Percentiles rank a stretch among this genome's conserved stretches.
These are phyloP conservation scores for Colletes collaris DNA, from an alignment of 2,888 invertebrate genomes.

Conservation along the genomic window DNA sequence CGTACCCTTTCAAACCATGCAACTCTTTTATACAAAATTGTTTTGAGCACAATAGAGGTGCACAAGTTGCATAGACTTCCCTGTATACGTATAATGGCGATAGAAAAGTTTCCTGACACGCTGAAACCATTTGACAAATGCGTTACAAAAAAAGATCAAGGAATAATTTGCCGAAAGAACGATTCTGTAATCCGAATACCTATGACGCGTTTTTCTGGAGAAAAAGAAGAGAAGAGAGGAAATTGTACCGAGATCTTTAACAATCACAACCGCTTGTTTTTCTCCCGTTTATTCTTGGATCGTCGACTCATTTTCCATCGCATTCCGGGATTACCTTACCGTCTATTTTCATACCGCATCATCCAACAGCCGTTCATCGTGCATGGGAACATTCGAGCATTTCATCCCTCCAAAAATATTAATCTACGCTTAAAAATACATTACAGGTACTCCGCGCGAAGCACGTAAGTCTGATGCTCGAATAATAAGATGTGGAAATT, in stretches of 20 bases:
- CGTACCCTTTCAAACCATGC: background rate
- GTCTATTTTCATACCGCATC: conserved; percentile 77
- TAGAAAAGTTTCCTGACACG: too few relatives aligned
- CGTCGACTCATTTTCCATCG: conserved; percentile 78
- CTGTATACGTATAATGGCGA: too few relatives aligned
- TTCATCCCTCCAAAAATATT: conserved; percentile 33
- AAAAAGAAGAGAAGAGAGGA: conserved; percentile 26
- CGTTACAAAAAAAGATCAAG: too few relatives aligned
- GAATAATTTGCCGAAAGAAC: background rate
- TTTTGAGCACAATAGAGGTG: too few relatives aligned
- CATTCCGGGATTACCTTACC: conserved; percentile 80
- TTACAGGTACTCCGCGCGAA: background rate
- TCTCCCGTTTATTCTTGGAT: conserved; percentile 78
- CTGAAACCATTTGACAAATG: too few relatives aligned
- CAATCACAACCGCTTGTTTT: conserved; percentile 71
- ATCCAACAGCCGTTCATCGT: conserved; percentile 46
- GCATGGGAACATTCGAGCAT: conserved; percentile 46
- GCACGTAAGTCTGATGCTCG: too few relatives aligned
- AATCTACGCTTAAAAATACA: conserved; percentile 10
- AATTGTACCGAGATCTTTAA: conserved; percentile 44
- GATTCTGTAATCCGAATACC: conserved; percentile 21
- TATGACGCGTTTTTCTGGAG: conserved; percentile 38
- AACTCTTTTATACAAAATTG: too few relatives aligned
- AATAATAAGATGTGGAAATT: background rate
- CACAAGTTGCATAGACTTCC: too few relatives aligned